A percentile compares a stretch with the other conserved stretches of the same genome.
Evolutionary conservation across 2,888 invertebrate genomes (phyloP).

Genomic region (Octodonta nipae): DNA sequence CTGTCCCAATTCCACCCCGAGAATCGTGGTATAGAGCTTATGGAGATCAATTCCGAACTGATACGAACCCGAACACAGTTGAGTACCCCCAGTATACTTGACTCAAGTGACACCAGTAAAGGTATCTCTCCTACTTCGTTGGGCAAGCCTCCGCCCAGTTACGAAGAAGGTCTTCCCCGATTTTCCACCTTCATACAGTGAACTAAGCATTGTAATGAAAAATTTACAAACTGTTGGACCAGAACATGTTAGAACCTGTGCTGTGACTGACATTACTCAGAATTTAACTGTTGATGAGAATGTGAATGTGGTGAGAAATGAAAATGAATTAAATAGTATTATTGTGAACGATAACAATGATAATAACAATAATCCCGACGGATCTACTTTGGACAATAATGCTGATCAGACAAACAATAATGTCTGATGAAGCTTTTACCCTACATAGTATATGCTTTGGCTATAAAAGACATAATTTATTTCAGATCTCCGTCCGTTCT

Average conservation of each 20-base stretch:
- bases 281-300: slow-evolving; percentile 4
- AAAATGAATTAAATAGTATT: slow-evolving; percentile 2
- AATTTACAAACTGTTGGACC: slow-evolving; percentile 4
- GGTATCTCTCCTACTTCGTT: slow-evolving; percentile 37
- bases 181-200: slow-evolving; percentile 33
- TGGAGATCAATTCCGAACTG: slow-evolving; percentile 40
- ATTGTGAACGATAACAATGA: slow-evolving; percentile 3
- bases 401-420: slow-evolving; percentile 7
- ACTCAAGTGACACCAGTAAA: slow-evolving; percentile 42
- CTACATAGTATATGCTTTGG: too few species aligned
- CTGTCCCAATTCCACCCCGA: slow-evolving; percentile 36
- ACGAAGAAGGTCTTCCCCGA: slow-evolving; percentile 40
- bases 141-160: slow-evolving; percentile 40
- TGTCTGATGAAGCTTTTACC: too few species aligned
- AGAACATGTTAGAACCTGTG: slow-evolving; percentile 2
- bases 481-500: too few species aligned
- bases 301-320: slow-evolving; percentile 1
- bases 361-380: slow-evolving; percentile 3
- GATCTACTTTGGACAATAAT: slow-evolving; percentile 1
- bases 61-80: slow-evolving; percentile 34
- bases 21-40: slow-evolving; percentile 37
- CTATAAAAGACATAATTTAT: too few species aligned
- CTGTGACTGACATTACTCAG: slow-evolving; percentile 3
- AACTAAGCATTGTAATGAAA: slow-evolving; percentile 26
- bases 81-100: slow-evolving; percentile 36